phyloP scores from a whole-genome alignment of 2,797 vertebrate genomes.

The Anabas testudineus region DNA sequence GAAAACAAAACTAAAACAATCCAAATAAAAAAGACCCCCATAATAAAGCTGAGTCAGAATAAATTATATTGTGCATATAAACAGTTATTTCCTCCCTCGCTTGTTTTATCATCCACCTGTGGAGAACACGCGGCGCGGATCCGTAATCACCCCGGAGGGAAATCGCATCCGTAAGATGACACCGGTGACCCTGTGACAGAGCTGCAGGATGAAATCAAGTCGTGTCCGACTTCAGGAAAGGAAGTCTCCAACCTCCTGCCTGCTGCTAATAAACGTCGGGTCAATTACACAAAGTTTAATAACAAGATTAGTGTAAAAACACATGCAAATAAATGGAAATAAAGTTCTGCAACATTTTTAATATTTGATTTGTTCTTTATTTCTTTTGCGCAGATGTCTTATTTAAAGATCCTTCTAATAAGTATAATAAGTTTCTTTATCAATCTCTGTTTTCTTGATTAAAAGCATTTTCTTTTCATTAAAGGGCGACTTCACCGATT shows the following conservation, averaged over 20 bases:
- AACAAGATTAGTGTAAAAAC: background rate
- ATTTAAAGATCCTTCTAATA: too few relatives aligned
- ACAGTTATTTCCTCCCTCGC: background rate
- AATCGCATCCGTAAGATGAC: constrained; percentile 39
- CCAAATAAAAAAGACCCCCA: background rate
- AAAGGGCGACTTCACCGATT: too few relatives aligned
- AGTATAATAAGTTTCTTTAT: too few relatives aligned
- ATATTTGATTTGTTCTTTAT: too few relatives aligned
- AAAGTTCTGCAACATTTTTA: too few relatives aligned
- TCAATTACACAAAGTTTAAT: background rate
- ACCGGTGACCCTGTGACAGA: constrained; percentile 40
- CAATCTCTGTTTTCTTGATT: too few relatives aligned
- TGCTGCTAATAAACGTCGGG: constrained; percentile 2
- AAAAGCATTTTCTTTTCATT: too few relatives aligned
- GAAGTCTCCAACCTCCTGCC: constrained; percentile 7
- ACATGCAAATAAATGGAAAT: too few relatives aligned
- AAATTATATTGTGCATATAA: background rate
- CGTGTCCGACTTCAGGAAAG: background rate
- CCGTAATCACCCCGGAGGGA: background rate
- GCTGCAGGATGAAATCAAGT: constrained; percentile 44
- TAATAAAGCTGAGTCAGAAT: background rate
- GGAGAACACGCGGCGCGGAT: background rate
- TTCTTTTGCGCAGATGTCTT: too few relatives aligned
- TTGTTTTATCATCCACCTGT: constrained; percentile 3
- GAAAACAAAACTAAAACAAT: background rate